phyloP scores from a whole-genome alignment of 2,797 vertebrate genomes.

The Etheostoma perlongum region DNA sequence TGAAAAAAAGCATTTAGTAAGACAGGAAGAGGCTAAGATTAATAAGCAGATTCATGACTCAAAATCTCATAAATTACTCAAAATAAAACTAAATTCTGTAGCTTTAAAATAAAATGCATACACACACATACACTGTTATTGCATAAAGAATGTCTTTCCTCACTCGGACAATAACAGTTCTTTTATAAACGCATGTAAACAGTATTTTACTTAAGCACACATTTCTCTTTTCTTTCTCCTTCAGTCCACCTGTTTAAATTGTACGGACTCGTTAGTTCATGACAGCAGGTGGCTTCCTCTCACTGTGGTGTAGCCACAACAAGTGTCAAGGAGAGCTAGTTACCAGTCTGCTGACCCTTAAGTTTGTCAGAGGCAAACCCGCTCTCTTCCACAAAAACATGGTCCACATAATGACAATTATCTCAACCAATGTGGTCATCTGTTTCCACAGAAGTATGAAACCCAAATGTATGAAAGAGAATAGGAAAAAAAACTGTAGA shows the following conservation, averaged over 20 bases:
- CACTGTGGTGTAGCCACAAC: neutral
- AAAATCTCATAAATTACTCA: neutral
- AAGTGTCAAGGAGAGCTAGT: constrained; percentile 16
- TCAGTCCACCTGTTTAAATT: neutral
- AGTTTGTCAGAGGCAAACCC: neutral
- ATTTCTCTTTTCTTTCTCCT: neutral
- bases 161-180: neutral
- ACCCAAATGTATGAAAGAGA: neutral
- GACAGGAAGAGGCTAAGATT: neutral
- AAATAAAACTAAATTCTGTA: neutral
- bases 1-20: neutral
- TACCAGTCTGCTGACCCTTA: constrained; percentile 4
- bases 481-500: neutral
- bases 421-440: neutral
- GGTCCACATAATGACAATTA: constrained; percentile 15
- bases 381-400: neutral
- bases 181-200: neutral
- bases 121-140: neutral
- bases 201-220: too few relatives aligned
- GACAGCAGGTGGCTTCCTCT: neutral
- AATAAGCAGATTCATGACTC: neutral
- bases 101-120: neutral
- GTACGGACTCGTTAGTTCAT: constrained; percentile 11
- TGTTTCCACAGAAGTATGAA: constrained; percentile 10
- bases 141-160: neutral